Evolutionary conservation across 2,888 invertebrate genomes (phyloP).

Genomic region (Anticlea derivata): DNA sequence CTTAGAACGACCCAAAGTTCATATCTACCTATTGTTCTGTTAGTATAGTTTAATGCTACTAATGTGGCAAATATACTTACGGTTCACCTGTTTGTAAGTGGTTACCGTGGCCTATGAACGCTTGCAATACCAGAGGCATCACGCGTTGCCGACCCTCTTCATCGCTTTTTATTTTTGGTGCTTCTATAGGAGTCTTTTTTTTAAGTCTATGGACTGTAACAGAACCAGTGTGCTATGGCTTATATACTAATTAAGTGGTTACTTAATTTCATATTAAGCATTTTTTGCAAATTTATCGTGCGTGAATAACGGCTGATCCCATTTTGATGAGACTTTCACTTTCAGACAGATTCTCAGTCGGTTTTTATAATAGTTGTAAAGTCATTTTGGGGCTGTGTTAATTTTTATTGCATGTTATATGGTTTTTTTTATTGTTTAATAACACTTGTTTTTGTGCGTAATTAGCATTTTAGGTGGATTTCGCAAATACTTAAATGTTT

Average conservation of each 20-base stretch:
- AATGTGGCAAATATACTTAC: no score
- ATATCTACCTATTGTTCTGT: no score
- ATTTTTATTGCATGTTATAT: constrained; percentile 17
- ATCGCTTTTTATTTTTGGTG: no score
- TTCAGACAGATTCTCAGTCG: constrained; percentile 20
- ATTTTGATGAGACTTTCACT: constrained; percentile 34
- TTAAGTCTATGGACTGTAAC: no score
- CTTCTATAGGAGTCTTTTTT: no score
- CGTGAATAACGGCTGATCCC: constrained; percentile 28
- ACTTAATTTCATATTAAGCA: constrained; percentile 14
- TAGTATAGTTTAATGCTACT: no score
- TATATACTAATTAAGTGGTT: background rate
- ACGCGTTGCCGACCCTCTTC: no score
- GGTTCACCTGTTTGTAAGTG: no score
- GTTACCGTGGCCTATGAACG: no score
- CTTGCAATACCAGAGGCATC: no score
- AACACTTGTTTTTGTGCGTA: constrained; percentile 1
- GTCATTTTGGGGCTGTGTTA: constrained; percentile 18
- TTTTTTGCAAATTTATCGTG: constrained; percentile 25
- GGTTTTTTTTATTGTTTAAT: constrained; percentile 18
- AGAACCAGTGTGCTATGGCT: no score
- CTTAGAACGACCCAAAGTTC: no score
- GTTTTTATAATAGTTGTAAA: constrained; percentile 26
- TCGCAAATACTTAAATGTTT: background rate
- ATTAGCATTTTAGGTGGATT: constrained; percentile 3